phyloP scores from a whole-genome alignment of 2,113 vertebrate species.

The Rafetus swinhoei region DNA sequence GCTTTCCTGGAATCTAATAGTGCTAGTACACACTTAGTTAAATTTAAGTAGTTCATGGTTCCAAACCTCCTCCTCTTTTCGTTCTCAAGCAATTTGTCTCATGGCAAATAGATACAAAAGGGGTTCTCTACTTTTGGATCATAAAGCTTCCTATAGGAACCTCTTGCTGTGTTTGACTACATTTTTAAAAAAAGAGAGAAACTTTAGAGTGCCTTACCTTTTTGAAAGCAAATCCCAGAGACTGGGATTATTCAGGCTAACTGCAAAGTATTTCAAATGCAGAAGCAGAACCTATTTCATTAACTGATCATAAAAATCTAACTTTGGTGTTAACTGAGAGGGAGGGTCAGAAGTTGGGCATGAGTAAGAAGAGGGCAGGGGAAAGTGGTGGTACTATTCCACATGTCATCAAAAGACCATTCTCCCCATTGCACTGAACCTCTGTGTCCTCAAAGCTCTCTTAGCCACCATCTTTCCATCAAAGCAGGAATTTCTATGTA shows the following conservation, averaged over 20 bases:
- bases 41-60: neutral
- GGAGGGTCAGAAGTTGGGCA: neutral
- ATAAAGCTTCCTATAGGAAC: neutral
- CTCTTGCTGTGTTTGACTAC: neutral
- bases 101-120: neutral
- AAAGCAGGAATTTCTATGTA: neutral
- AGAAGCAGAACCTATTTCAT: neutral
- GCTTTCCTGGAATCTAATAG: neutral
- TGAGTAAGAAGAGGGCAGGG: neutral
- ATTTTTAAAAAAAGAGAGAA: conserved; percentile 6
- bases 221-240: conserved; percentile 22
- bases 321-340: fast-evolving
- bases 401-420: neutral
- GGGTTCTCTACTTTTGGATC: neutral
- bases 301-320: neutral
- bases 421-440: neutral
- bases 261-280: neutral
- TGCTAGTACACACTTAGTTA: neutral
- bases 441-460: neutral
- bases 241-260: neutral
- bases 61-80: neutral
- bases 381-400: neutral
- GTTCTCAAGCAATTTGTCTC: neutral
- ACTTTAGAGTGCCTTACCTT: neutral
- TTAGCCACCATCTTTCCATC: fast-evolving